A percentile compares a stretch with the other conserved stretches of the same genome.
These are phyloP conservation scores for Leptarthrus brevirostris DNA, from an alignment of 2,888 invertebrate genomes.

Conservation along the genomic window DNA sequence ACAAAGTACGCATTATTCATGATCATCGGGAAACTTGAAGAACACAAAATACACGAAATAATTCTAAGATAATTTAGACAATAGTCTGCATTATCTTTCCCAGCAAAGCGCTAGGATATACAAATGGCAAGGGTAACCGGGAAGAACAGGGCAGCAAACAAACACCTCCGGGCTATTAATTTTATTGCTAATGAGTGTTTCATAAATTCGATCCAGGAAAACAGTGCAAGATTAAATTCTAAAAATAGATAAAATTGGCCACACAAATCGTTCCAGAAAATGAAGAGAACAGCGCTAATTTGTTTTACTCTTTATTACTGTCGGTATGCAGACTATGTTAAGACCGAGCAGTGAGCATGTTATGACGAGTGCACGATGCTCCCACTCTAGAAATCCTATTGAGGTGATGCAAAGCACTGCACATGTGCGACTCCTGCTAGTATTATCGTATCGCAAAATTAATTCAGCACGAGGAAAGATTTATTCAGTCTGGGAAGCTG, in stretches of 20 bases:
- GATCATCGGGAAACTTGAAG: no score
- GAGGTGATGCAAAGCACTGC: constrained; percentile 5
- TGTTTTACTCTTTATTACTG: constrained; percentile 12
- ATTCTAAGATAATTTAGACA: no score
- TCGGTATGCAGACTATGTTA: no score
- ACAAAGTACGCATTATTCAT: no score
- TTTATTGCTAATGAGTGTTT: constrained; percentile 35
- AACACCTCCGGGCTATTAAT: constrained; percentile 33
- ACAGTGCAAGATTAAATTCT: constrained; percentile 17
- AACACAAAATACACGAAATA: no score
- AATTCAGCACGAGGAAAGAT: constrained; percentile 43
- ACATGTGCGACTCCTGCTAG: constrained; percentile 36
- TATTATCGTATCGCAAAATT: constrained; percentile 33
- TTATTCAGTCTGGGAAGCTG: constrained; percentile 42
- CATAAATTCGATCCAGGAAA: constrained; percentile 28
- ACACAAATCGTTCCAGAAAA: constrained; percentile 41
- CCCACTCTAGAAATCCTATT: background rate
- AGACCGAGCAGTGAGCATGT: background rate
- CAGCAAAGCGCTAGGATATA: no score
- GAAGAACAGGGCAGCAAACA: no score
- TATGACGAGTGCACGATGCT: background rate
- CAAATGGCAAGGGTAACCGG: no score
- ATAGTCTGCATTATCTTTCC: no score
- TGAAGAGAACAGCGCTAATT: constrained; percentile 34
- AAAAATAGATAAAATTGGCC: constrained; percentile 40